Evolutionary conservation across 2,797 vertebrate genomes (phyloP).

Genomic region (Clangula hyemalis): DNA sequence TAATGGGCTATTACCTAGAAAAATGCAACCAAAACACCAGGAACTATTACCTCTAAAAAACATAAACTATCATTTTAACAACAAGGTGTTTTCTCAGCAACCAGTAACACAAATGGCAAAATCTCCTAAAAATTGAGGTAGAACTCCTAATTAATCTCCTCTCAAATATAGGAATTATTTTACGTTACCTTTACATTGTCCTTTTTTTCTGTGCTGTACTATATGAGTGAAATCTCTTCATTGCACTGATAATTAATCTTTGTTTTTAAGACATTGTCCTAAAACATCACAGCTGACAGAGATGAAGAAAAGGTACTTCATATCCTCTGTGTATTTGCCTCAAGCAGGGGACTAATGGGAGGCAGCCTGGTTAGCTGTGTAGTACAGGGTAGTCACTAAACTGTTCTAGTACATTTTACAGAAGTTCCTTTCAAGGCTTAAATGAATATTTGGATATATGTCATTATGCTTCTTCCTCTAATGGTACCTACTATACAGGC

Average conservation of each 20-base stretch:
- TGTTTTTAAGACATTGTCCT: conserved; percentile 18
- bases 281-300: background rate
- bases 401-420: background rate
- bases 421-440: background rate
- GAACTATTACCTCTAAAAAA: background rate
- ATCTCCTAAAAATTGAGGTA: background rate
- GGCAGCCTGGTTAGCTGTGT: background rate
- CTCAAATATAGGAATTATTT: background rate
- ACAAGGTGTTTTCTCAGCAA: background rate
- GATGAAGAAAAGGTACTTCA: background rate
- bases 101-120: background rate
- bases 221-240: background rate
- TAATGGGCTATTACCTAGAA: background rate
- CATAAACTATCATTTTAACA: background rate
- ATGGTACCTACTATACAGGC: background rate
- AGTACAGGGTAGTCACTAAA: background rate
- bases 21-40: background rate
- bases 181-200: background rate
- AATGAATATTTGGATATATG: background rate
- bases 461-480: background rate
- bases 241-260: conserved; percentile 14
- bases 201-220: background rate
- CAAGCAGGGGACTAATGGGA: background rate
- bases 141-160: background rate
- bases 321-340: background rate